These are phyloP conservation scores for Bombus pascuorum DNA, from an alignment of 1,140 invertebrate genomes.

Conservation along the genomic window DNA sequence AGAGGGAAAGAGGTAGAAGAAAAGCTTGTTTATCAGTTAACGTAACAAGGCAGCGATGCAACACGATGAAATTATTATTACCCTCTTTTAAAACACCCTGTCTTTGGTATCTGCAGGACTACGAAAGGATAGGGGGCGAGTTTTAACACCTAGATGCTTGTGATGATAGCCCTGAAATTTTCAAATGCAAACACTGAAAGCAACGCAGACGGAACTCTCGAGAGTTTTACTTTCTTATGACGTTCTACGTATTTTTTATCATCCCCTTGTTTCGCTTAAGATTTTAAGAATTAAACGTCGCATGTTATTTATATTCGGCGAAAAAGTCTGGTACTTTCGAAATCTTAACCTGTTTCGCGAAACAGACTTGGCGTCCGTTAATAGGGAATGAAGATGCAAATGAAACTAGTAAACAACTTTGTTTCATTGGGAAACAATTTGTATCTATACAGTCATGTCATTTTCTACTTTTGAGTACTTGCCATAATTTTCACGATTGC, in stretches of 20 bases:
- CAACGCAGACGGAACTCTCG: too few relatives aligned
- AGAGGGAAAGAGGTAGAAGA: neutral
- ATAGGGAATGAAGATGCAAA: neutral
- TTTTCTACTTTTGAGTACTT: too few relatives aligned
- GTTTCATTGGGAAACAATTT: too few relatives aligned
- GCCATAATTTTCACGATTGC: too few relatives aligned
- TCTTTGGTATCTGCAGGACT: neutral
- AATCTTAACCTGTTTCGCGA: neutral
- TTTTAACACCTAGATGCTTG: neutral
- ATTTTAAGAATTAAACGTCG: neutral
- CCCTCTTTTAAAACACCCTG: neutral
- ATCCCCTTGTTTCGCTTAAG: neutral
- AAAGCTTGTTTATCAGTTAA: neutral
- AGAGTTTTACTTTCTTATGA: neutral
- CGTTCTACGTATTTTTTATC: too few relatives aligned
- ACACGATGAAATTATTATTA: constrained; percentile 10
- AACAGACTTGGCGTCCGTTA: neutral
- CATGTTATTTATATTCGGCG: neutral
- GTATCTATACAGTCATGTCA: too few relatives aligned
- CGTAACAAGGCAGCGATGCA: neutral
- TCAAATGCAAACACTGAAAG: neutral
- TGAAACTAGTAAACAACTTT: too few relatives aligned
- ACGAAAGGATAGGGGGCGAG: too few relatives aligned
- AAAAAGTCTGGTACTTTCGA: neutral
- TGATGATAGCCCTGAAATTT: neutral